Conservation (phyloP, 1,140 invertebrate genomes). For the Radopholus similis region DNA sequence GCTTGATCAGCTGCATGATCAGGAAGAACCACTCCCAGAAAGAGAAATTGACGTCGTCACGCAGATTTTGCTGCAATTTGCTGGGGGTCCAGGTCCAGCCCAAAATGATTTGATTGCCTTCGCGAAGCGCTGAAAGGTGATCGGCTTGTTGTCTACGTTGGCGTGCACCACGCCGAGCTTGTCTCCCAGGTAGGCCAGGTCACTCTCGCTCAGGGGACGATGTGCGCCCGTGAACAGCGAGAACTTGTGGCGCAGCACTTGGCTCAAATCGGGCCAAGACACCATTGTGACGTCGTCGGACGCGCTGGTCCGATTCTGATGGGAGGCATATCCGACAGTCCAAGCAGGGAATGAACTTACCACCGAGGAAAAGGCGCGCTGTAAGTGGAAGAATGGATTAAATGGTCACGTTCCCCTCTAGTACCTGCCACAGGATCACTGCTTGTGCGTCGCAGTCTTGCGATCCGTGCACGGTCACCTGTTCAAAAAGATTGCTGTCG, state of each 20-base stretch:
- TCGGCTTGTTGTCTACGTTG: constrained; percentile 52
- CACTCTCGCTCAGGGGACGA: constrained; percentile 49
- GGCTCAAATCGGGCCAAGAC: constrained; percentile 44
- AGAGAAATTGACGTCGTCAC: constrained; percentile 56
- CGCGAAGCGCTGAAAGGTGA: constrained; percentile 58
- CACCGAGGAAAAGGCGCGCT: constrained; percentile 55
- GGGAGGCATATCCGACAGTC: background rate
- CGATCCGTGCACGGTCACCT: constrained; percentile 54
- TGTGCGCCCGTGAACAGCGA: constrained; percentile 54
- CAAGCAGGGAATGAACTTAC: constrained; percentile 37
- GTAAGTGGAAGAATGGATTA: background rate
- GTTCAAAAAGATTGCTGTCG: background rate
- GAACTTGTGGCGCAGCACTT: constrained; percentile 55
- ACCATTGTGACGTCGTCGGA: constrained; percentile 47
- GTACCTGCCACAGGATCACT: constrained; percentile 56
- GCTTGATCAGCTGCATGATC: constrained; percentile 60
- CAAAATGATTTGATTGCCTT: constrained; percentile 23
- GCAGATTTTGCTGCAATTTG: constrained; percentile 49
- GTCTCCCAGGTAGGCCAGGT: constrained; percentile 52
- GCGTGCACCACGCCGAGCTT: constrained; percentile 45
- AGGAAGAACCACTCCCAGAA: constrained; percentile 61
- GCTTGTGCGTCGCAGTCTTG: constrained; percentile 60
- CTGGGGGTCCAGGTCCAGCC: background rate
- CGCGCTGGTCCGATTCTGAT: constrained; percentile 29
- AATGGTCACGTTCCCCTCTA: background rate